These are phyloP conservation scores for Anguilla obscura DNA, from an alignment of 2,797 vertebrate genomes.

Conservation along the genomic window DNA sequence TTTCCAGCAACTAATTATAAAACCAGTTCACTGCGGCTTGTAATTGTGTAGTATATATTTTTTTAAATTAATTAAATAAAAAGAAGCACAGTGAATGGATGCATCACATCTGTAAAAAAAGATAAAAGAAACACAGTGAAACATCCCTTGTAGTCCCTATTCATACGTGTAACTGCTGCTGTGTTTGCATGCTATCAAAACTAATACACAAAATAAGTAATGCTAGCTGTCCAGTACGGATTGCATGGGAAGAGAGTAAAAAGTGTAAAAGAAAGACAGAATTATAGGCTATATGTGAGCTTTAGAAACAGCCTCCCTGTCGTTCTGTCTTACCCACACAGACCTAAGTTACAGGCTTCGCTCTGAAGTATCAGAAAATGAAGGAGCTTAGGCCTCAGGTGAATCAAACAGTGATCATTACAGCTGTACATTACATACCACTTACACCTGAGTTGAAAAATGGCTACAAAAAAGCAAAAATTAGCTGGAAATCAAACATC, in stretches of 20 bases:
- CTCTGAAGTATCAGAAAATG: background rate
- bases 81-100: background rate
- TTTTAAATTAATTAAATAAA: background rate
- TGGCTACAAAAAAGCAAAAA: background rate
- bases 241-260: background rate
- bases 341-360: background rate
- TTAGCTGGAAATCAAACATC: background rate
- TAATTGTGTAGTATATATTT: background rate
- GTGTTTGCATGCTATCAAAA: background rate
- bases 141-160: background rate
- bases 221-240: background rate
- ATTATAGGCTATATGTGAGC: background rate
- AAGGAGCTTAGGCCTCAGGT: background rate
- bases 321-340: background rate
- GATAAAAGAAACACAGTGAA: background rate
- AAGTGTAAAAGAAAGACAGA: background rate
- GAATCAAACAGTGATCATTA: background rate
- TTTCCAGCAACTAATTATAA: slow-evolving; percentile 23
- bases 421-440: background rate
- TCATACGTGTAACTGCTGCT: background rate
- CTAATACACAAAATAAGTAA: background rate
- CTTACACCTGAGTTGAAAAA: background rate
- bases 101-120: background rate
- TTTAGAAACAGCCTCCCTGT: background rate
- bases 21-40: slow-evolving; percentile 18